These are phyloP conservation scores for Mechanitis mazaeus DNA, from an alignment of 2,888 invertebrate genomes.

Conservation along the genomic window DNA sequence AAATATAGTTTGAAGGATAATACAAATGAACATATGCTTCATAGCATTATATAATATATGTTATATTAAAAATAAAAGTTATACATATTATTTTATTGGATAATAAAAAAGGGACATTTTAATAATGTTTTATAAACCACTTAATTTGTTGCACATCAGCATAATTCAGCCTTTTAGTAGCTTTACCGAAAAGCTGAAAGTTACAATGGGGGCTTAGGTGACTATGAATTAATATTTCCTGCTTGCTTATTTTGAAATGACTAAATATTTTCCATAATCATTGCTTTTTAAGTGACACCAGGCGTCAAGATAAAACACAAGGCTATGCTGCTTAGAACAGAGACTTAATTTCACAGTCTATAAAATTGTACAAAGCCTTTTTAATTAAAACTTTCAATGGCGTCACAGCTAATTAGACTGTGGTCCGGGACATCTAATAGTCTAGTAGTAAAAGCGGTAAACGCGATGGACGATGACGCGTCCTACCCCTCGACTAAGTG, in stretches of 20 bases:
- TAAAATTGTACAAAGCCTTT: conserved; percentile 73
- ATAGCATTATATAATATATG: too few species aligned
- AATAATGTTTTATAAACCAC: background rate
- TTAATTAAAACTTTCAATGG: conserved; percentile 75
- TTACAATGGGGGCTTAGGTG: conserved; percentile 5
- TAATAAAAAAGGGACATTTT: too few species aligned
- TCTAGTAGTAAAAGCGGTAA: conserved; percentile 39
- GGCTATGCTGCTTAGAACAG: conserved; percentile 42
- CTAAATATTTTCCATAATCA: conserved; percentile 20
- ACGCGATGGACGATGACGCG: conserved; percentile 40
- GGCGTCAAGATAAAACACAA: conserved; percentile 46
- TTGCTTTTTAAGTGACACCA: conserved; percentile 13
- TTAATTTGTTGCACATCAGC: background rate
- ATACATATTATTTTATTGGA: too few species aligned
- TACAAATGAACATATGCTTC: too few species aligned
- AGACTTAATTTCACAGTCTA: conserved; percentile 64
- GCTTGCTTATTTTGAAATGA: conserved; percentile 13
- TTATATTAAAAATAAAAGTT: too few species aligned
- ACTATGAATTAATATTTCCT: conserved; percentile 11
- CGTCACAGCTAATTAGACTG: conserved; percentile 67
- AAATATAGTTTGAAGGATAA: too few species aligned
- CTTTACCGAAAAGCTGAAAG: conserved; percentile 1
- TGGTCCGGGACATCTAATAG: conserved; percentile 64
- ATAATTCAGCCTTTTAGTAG: background rate
- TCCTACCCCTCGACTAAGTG: conserved; percentile 61